These are phyloP conservation scores for Diplolepis rosae DNA, from an alignment of 2,888 invertebrate species.

Conservation along the genomic window DNA sequence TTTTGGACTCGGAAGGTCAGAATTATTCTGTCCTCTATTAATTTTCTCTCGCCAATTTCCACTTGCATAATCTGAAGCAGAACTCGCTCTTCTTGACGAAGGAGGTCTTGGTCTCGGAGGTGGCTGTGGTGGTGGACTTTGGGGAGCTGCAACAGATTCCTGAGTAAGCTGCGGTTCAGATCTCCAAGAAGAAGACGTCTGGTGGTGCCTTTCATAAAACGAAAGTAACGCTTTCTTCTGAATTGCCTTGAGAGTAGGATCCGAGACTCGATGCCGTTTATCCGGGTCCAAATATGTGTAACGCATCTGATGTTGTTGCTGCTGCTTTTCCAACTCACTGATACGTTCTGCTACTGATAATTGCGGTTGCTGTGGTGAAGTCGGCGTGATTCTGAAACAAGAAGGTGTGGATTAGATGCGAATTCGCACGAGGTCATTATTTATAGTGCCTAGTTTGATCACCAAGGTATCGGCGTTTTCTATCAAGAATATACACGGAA, in stretches of 20 bases:
- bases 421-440: background rate
- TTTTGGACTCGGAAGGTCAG: constrained; percentile 67
- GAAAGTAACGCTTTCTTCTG: constrained; percentile 89
- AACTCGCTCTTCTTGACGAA: constrained; percentile 79
- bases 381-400: constrained; percentile 52
- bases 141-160: constrained; percentile 31
- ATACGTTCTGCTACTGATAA: constrained; percentile 77
- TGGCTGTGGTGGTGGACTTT: constrained; percentile 67
- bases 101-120: constrained; percentile 74
- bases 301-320: constrained; percentile 74
- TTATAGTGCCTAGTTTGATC: background rate
- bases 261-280: constrained; percentile 82
- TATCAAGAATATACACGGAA: background rate
- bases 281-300: constrained; percentile 84
- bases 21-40: constrained; percentile 56
- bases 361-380: constrained; percentile 71
- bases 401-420: background rate
- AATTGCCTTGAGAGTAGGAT: constrained; percentile 85
- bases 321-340: constrained; percentile 70
- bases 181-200: constrained; percentile 74
- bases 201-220: constrained; percentile 84
- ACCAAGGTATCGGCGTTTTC: background rate
- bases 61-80: constrained; percentile 81
- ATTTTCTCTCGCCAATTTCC: constrained; percentile 73
- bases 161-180: constrained; percentile 78